Evolutionary conservation across 2,888 invertebrate species (phyloP).

Genomic region (Alentia gelatinosa): DNA sequence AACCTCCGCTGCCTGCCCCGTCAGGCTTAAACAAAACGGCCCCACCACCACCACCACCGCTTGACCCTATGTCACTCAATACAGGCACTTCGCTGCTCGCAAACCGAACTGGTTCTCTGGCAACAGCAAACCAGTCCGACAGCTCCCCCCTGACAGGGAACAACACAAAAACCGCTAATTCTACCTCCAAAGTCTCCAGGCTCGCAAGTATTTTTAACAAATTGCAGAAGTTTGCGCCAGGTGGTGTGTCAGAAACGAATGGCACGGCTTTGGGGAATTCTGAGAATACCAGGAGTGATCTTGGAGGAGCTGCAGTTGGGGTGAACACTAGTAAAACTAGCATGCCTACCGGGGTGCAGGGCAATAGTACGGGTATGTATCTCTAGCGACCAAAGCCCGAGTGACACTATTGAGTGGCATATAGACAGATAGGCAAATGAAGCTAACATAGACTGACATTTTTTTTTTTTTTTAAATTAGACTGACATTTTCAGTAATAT

Average conservation of each 20-base stretch:
- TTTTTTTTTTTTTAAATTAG: neutral
- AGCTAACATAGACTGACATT: neutral
- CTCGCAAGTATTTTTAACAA: neutral
- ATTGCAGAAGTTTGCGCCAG: neutral
- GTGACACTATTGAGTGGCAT: constrained; percentile 18
- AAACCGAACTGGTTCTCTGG: neutral
- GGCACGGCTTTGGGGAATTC: neutral
- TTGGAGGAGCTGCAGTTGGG: neutral
- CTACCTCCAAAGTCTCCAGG: neutral
- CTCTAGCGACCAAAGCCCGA: neutral
- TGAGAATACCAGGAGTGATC: neutral
- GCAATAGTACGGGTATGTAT: neutral
- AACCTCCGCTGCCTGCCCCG: neutral
- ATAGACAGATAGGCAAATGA: neutral
- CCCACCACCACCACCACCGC: neutral
- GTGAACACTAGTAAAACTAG: neutral
- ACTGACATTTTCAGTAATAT: too few species aligned
- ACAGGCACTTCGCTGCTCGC: neutral
- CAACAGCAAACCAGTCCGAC: neutral
- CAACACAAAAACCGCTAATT: neutral
- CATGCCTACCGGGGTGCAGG: neutral
- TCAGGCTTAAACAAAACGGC: too few species aligned
- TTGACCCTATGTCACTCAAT: neutral
- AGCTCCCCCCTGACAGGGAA: neutral
- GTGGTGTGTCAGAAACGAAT: neutral